Evolutionary conservation across 2,888 invertebrate genomes (phyloP), one percentile per base, ranked within the genome.

Genomic region (Bimastos eiseni): DNA sequence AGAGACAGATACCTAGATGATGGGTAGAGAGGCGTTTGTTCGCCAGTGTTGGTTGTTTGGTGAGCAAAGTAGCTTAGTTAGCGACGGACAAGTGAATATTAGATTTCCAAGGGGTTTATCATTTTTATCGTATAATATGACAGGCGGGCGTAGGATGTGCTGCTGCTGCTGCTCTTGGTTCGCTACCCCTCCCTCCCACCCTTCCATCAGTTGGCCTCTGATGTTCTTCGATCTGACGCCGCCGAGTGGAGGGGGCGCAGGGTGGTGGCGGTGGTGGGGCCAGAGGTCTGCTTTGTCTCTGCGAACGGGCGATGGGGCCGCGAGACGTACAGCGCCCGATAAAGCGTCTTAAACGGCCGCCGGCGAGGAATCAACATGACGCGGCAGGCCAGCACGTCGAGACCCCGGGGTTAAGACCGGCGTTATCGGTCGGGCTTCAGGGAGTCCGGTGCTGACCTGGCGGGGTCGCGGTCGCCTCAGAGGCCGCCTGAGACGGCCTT

Each of bases 331-430:
- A 70, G 11, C 70, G 70, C 70, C 70, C 70, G 70, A 70, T 70
- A 86, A 86, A 37, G 86, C 86, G 86, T 86, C 86, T 86, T 86
- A 86, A 86, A 86, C 86, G 86, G 34, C 36, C 86, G 86, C 86
- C 36, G 86, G 34, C 36, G 86, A 86, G 37, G 86, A 37, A 86
- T 86, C 86, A 86, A 86, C 86, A 34, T 86, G 86, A 86, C 86
- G 86, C 86, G 36, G 86, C 36, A 17, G 86, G 5, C 86, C 36
- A 34, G 36, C 36, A 19, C 86, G 86, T 37, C 86, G 86, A 34
- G 36, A 37, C 86, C 86, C 86, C 36, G 36, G 36, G 86, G 86
- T 86, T 86, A 86, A 86, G 86, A 86, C 37, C 86, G 86, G 86
- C 86, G 86, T 86, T 86, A 86, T 86, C 86, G 34, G 86, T 21